Base-by-base conservation (phyloP, 2,797 vertebrate species). In the Gymnothorax javanicus region DNA sequence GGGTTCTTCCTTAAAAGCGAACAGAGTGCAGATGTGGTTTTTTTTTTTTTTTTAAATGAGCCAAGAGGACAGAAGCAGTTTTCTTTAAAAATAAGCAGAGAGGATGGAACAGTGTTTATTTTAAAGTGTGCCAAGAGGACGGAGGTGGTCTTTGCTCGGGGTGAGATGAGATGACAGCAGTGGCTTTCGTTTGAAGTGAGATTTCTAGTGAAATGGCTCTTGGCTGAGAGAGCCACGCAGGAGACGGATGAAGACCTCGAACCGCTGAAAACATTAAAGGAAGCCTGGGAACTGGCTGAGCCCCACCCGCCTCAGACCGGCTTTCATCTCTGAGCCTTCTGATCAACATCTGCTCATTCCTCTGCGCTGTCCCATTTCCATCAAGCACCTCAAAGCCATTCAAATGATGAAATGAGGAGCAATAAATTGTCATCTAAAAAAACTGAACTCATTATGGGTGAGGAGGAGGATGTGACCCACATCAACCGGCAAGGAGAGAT, bases 361-460 rank as follows among this genome's bases (percentile, higher is more conserved):
- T 77, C 73, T 50, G 73, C 7, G 11, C 33, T 50, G 73, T 52
- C 43, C 43, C 73, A 77, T 50, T 50, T 50, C 4, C 33, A 75
- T 43, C 33, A 20, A 43, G 3, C 33, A 17, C 33, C 73, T 75
- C 13, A 13, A 50, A 50, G 75, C 50, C 75, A 54, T n/a, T 56
- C 17, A 56, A 56, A 79, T 79, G 75, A 79, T 79, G 50, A 79
- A 79, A 79, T 79, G 56, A 54, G 50, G 75, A 79, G 75, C 50
- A 79, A 77, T 52, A 77, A 62, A 67, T 67, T 8, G 5, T 52
- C 20, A 79, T 50, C 7, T 54, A 77, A 77, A 52, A n/a, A 79
- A 54, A 79, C 20, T 54, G 5, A 56, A 1, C 25, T 23, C 7
- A 8, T 54, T 75, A 50, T 50, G 33, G 25, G 52, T 33, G 17